A percentile compares a stretch with the other conserved stretches of the same genome.
phyloP scores from a whole-genome alignment of 1,140 invertebrate species.

The Procambarus virginalis region DNA sequence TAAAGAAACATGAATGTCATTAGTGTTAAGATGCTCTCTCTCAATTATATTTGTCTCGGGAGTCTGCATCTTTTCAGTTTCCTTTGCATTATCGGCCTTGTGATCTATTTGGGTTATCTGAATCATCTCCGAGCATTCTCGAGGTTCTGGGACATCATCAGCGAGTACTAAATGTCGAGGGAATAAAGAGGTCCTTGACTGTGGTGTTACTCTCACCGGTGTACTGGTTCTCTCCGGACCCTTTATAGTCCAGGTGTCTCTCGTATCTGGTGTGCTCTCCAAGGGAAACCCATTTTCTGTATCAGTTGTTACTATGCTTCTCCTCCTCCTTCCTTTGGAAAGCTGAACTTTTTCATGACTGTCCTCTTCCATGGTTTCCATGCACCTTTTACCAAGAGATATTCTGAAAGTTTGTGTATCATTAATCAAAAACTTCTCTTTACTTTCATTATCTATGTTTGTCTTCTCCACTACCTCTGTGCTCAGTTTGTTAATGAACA shows the following conservation, averaged over 20 bases:
- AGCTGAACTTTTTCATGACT: no score
- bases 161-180: neutral
- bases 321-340: neutral
- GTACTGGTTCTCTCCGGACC: slow-evolving; percentile 19
- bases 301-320: neutral
- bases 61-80: neutral
- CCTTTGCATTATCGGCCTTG: neutral
- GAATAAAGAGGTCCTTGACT: neutral
- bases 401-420: slow-evolving; percentile 25
- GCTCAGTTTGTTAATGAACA: slow-evolving; percentile 10
- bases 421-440: neutral
- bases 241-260: neutral
- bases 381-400: neutral
- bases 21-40: neutral
- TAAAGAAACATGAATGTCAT: neutral
- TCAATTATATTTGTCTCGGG: neutral
- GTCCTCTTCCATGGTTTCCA: neutral
- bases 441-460: neutral
- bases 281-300: neutral
- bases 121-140: neutral
- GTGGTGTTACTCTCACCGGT: neutral
- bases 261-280: neutral
- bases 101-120: neutral
- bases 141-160: neutral
- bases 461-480: neutral